These are phyloP conservation scores for Crossaster papposus DNA, from an alignment of 53 echinoderm and acorn worm genomes.

Conservation along the genomic window DNA sequence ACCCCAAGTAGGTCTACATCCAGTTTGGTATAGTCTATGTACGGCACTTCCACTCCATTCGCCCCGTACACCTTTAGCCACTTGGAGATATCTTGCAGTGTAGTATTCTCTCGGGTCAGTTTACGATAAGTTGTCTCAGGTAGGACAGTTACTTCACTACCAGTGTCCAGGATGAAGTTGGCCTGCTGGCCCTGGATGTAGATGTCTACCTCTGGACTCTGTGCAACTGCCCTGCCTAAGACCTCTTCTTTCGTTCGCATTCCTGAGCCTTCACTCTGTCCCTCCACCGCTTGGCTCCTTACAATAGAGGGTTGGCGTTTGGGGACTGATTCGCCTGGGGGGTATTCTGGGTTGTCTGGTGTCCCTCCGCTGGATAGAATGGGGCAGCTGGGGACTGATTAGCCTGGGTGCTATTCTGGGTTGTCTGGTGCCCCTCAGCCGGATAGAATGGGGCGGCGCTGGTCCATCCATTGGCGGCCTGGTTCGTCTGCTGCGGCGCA, in stretches of 20 bases:
- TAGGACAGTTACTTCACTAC: slow-evolving; percentile 32
- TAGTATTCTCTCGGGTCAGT: background rate
- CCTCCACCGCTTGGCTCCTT: slow-evolving; percentile 46
- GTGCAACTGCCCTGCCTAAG: slow-evolving; percentile 37
- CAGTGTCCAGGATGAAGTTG: slow-evolving; percentile 19
- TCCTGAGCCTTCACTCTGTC: background rate
- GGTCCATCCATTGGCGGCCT: background rate
- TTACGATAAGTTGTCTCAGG: slow-evolving; percentile 2
- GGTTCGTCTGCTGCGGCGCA: background rate
- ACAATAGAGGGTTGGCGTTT: slow-evolving; percentile 45
- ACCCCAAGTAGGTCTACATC: slow-evolving; percentile 25
- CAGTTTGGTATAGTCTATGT: background rate
- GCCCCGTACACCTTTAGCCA: slow-evolving; percentile 8
- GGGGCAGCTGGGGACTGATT: too few relatives aligned
- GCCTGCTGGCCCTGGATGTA: background rate
- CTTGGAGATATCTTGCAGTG: background rate
- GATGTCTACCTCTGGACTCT: slow-evolving; percentile 35
- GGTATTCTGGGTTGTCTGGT: too few relatives aligned
- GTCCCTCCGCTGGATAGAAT: too few relatives aligned
- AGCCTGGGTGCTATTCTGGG: too few relatives aligned
- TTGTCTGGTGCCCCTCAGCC: too few relatives aligned
- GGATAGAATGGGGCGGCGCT: background rate
- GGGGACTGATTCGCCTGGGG: slow-evolving; percentile 15
- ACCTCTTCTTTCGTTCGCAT: background rate
- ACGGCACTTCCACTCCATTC: background rate